phyloP scores from a whole-genome alignment of 2,888 invertebrate species.

The Eurois occulta region DNA sequence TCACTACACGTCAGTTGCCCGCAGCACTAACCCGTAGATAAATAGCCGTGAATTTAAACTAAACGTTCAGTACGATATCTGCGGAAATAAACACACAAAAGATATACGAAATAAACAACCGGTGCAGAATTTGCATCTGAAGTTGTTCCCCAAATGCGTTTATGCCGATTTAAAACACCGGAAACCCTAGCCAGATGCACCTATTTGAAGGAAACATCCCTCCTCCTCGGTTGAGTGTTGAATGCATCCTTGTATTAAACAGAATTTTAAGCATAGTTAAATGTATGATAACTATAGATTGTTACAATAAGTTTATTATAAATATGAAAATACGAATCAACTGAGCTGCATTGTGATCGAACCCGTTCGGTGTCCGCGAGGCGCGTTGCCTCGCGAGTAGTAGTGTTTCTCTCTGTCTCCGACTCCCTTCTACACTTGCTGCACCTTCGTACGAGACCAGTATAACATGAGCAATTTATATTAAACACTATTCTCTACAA shows the following conservation, averaged over 20 bases:
- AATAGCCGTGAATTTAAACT: slow-evolving; percentile 32
- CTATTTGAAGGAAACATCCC: slow-evolving; percentile 65
- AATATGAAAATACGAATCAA: slow-evolving; percentile 85
- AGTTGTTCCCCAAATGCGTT: slow-evolving; percentile 49
- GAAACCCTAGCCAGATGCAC: slow-evolving; percentile 50
- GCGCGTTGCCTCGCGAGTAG: slow-evolving; percentile 69
- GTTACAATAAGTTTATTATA: slow-evolving; percentile 88
- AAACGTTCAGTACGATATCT: slow-evolving; percentile 40
- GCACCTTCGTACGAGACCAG: slow-evolving; percentile 76
- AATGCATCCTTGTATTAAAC: slow-evolving; percentile 70
- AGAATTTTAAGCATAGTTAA: slow-evolving; percentile 79
- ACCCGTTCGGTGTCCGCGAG: slow-evolving; percentile 77
- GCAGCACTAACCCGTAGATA: slow-evolving; percentile 44
- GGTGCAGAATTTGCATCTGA: slow-evolving; percentile 46
- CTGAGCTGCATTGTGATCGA: slow-evolving; percentile 90
- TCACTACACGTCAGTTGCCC: slow-evolving; percentile 58
- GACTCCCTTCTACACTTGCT: slow-evolving; percentile 76
- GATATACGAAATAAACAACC: slow-evolving; percentile 30
- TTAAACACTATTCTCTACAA: slow-evolving; percentile 63
- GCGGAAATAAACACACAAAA: slow-evolving; percentile 26
- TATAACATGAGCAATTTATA: slow-evolving; percentile 50
- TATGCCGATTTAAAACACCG: slow-evolving; percentile 31
- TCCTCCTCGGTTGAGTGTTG: slow-evolving; percentile 67
- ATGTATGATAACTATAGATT: slow-evolving; percentile 84
- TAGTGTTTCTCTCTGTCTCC: slow-evolving; percentile 79